Evolutionary conservation across 2,888 invertebrate species (phyloP), one percentile per base, ranked within the genome.

Genomic region (Chymomyza amoena): DNA sequence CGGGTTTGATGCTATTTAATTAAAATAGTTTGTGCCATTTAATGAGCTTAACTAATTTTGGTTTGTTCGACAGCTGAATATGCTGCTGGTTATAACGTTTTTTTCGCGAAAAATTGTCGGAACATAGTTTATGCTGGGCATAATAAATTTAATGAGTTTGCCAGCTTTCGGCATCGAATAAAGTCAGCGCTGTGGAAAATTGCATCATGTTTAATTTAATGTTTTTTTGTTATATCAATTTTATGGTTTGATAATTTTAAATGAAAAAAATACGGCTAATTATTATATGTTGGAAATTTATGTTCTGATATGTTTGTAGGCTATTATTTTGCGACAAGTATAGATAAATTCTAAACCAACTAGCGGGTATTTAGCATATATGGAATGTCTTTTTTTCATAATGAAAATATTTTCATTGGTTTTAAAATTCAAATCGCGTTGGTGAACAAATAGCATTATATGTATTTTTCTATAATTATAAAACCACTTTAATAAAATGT

Each of bases 31-130:
- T 68, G 63, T 25, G 15, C 18, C 20, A 59, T 71, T 74, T 73
- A 84, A 84, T 81, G 78, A 78, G 75, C 75, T 75, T 70, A 80
- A 79, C 76, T 80, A 73, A 75, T 80, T 76, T 78, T 61, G 67
- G 64, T 69, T 69, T 64, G 66, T 68, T 66, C 69, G 73, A 73
- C 70, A n/a, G 36, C 36, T 73, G 60, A 79, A 73, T 71, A 69
- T 70, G 76, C 68, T 75, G 54, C 59, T 28, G 32, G 39, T 70
- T 54, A 18, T 56, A 57, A 6, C n/a, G 16, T 57, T 6, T 57
- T 64, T 39, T 54, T 18, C 18, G 10, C 39, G 20, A 57, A 68
- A 62, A 68, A 25, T 68, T 20, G 69, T 65, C 63, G 69, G 61
- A 36, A n/a, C 39, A 61, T 61, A 61, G 4, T 18, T 54, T 20